These are phyloP conservation scores for Lepidothrix coronata DNA, from an alignment of 2,113 vertebrate genomes.

Conservation along the genomic window DNA sequence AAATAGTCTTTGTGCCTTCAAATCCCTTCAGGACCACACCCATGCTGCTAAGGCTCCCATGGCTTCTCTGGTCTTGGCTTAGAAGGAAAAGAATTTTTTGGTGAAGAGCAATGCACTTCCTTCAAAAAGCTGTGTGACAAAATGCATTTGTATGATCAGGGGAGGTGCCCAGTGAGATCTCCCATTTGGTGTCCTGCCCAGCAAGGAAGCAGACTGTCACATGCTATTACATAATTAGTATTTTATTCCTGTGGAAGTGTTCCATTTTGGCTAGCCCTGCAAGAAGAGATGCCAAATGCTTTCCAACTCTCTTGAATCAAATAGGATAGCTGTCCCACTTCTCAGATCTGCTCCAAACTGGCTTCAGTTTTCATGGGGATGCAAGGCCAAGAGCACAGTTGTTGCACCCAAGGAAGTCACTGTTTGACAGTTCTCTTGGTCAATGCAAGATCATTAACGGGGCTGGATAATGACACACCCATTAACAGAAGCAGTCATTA, in stretches of 20 bases:
- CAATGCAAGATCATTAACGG: not conserved
- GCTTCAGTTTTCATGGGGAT: not conserved
- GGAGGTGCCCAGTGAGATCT: not conserved
- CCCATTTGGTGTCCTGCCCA: not conserved
- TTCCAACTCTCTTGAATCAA: not conserved
- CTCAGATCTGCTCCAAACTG: not conserved
- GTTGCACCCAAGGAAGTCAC: not conserved
- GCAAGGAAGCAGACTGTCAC: not conserved
- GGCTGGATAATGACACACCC: not conserved
- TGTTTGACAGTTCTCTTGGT: not conserved
- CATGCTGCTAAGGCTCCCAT: rapidly evolving
- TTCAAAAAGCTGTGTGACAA: not conserved
- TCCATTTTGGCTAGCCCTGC: not conserved
- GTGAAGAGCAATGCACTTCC: not conserved
- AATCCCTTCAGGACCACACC: not conserved
- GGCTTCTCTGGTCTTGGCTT: not conserved
- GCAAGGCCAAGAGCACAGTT: not conserved
- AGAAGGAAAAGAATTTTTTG: not conserved
- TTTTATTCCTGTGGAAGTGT: not conserved
- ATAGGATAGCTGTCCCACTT: not conserved
- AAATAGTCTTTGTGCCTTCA: not conserved
- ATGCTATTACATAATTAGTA: not conserved
- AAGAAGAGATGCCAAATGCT: not conserved
- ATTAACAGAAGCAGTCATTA: not conserved
- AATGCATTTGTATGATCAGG: not conserved